phyloP scores from a whole-genome alignment of 2,888 invertebrate species.

The Amitus sp. region DNA sequence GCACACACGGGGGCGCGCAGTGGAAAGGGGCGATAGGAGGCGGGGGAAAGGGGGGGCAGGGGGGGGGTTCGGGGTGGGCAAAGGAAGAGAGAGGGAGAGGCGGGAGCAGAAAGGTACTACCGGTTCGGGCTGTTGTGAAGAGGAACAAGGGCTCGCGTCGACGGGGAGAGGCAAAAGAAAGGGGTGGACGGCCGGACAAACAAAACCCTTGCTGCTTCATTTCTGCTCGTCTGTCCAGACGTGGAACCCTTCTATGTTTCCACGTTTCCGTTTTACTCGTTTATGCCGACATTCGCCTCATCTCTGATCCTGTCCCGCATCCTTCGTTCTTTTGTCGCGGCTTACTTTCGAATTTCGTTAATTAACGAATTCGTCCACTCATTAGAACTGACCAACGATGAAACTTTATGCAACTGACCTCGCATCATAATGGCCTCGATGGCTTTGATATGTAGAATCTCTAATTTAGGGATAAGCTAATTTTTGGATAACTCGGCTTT shows the following conservation, averaged over 20 bases:
- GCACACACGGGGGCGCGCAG: conserved; percentile 48
- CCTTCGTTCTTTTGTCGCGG: conserved; percentile 40
- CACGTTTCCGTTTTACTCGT: conserved; percentile 49
- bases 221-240: conserved; percentile 65
- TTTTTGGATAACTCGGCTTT: no score
- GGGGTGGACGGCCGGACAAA: conserved; percentile 65
- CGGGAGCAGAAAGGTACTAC: conserved; percentile 23
- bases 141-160: conserved; percentile 28
- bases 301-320: conserved; percentile 40
- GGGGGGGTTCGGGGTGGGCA: conserved; percentile 25
- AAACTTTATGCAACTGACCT: conserved; percentile 26
- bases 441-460: no score
- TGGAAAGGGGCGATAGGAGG: conserved; percentile 49
- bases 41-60: conserved; percentile 35
- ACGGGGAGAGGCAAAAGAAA: conserved; percentile 46
- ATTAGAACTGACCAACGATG: conserved; percentile 27
- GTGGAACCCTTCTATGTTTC: conserved; percentile 54
- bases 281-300: conserved; percentile 44
- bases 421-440: no score
- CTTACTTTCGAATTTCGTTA: conserved; percentile 52
- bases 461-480: no score
- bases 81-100: conserved; percentile 32
- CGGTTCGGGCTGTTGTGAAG: conserved; percentile 22
- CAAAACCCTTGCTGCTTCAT: conserved; percentile 65
- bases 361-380: conserved; percentile 58